These are phyloP conservation scores for Neodiprion fabricii DNA, from an alignment of 1,140 invertebrate species.

Conservation along the genomic window DNA sequence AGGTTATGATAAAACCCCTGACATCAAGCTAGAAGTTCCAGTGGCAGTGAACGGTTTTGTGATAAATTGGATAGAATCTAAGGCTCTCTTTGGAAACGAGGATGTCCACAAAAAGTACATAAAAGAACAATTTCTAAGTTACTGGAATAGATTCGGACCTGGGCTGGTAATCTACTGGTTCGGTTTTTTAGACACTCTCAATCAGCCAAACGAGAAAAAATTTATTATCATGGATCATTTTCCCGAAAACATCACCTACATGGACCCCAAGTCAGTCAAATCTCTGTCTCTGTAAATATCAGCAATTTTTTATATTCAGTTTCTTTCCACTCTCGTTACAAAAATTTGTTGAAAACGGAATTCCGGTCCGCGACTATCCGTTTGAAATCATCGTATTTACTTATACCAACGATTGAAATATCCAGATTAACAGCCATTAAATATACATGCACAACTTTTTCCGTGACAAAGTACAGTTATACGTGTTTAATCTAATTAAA, in stretches of 20 bases:
- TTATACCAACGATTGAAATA: no score
- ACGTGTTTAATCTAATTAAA: no score
- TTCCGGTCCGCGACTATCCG: no score
- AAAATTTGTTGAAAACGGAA: no score
- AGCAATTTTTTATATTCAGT: no score
- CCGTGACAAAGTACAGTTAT: no score
- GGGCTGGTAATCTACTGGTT: constrained; percentile 97
- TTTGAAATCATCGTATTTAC: no score
- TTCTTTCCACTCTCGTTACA: no score
- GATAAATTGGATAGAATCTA: constrained; percentile 96
- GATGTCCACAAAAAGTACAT: constrained; percentile 84
- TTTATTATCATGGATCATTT: constrained; percentile 74
- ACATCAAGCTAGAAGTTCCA: constrained; percentile 89
- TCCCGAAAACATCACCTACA: constrained; percentile 61
- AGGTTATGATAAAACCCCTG: constrained; percentile 96
- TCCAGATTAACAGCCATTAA: no score
- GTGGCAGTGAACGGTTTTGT: constrained; percentile 85
- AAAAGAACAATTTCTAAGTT: constrained; percentile 86
- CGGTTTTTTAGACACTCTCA: constrained; percentile 82
- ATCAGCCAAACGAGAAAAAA: constrained; percentile 66
- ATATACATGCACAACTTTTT: no score
- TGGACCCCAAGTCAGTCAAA: constrained; percentile 37
- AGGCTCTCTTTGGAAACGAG: constrained; percentile 90
- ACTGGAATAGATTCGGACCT: constrained; percentile 94
- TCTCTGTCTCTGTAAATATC: background rate